These are phyloP conservation scores for Hydropsyche tenuis DNA, from an alignment of 1,140 invertebrate species.

Conservation along the genomic window DNA sequence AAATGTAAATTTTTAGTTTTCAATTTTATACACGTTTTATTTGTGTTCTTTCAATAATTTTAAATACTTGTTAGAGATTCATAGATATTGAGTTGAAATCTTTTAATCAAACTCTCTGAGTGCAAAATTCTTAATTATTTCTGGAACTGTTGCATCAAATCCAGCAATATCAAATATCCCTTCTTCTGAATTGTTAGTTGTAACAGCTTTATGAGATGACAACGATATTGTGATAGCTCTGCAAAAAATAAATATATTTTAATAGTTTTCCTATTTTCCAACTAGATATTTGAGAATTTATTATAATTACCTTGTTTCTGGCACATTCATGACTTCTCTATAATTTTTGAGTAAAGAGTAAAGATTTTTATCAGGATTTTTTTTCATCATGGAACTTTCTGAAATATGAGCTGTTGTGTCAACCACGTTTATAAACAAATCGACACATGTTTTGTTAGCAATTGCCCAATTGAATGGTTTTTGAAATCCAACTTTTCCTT, in stretches of 20 bases:
- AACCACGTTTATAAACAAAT: constrained; percentile 45
- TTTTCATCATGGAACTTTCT: background rate
- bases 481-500: background rate
- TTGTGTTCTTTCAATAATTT: no score
- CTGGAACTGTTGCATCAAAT: constrained; percentile 41
- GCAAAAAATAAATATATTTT: constrained; percentile 7
- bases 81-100: no score
- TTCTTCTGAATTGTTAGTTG: background rate
- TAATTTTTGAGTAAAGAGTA: constrained; percentile 12
- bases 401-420: background rate
- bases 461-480: constrained; percentile 38
- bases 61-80: no score
- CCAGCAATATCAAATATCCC: constrained; percentile 46
- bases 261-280: background rate
- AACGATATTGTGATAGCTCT: constrained; percentile 42
- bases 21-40: no score
- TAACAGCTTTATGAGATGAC: constrained; percentile 11
- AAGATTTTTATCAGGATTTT: background rate
- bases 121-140: constrained; percentile 42
- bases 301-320: constrained; percentile 13
- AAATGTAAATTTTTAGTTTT: no score
- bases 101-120: constrained; percentile 23
- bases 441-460: constrained; percentile 19
- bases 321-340: constrained; percentile 5
- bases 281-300: background rate